phyloP scores from a whole-genome alignment of 2,797 vertebrate species.

The Mus spretus region DNA sequence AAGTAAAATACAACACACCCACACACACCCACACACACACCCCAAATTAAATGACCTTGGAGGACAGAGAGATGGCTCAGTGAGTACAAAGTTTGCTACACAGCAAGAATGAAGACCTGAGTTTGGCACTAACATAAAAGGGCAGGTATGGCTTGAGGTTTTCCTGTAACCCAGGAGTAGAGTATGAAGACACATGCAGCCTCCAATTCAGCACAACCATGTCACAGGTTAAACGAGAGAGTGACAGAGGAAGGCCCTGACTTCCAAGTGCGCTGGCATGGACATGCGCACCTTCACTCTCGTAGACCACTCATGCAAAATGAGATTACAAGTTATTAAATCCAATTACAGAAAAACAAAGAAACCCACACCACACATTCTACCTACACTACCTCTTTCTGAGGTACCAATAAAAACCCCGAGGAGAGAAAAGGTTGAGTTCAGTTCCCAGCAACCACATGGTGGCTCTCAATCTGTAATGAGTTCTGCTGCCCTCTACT shows the following conservation, averaged over 20 bases:
- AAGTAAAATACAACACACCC: background rate
- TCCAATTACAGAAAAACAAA: background rate
- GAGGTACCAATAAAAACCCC: background rate
- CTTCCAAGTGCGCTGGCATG: background rate
- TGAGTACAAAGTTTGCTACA: no score
- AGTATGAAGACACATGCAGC: background rate
- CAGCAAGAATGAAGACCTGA: background rate
- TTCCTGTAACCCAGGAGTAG: background rate
- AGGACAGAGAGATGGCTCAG: background rate
- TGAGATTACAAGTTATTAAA: background rate
- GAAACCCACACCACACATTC: background rate
- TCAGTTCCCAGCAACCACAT: no score
- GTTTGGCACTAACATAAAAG: background rate
- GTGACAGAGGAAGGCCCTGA: no score
- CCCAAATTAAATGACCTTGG: background rate
- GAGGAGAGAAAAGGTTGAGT: no score
- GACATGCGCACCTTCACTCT: background rate
- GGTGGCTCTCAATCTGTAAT: no score
- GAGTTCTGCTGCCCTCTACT: no score
- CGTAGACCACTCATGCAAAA: background rate
- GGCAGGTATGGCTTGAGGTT: background rate
- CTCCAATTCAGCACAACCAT: background rate
- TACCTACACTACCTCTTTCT: no score
- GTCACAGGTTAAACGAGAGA: background rate
- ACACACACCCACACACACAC: background rate